Percentiles rank a stretch among this genome's conserved stretches.
Evolutionary conservation across 30 jellyfish, hydroid and myxozoan species (phyloP).

Genomic region (Nemopilema nomurai): DNA sequence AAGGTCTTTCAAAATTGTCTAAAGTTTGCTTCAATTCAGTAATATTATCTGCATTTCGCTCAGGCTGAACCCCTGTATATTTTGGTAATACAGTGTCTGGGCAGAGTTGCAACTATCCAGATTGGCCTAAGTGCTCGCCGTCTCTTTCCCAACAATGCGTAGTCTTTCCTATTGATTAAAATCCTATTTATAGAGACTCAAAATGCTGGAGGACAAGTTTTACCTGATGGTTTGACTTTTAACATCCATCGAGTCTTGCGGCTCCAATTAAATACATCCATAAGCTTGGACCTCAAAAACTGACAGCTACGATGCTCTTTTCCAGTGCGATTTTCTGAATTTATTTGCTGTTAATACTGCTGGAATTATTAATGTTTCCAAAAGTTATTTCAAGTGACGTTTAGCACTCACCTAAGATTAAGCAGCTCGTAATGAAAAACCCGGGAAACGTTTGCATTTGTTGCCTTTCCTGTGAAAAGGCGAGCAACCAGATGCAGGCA

Average conservation of each 20-base stretch:
- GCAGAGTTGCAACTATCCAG: no score
- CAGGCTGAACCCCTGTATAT: no score
- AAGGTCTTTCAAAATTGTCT: no score
- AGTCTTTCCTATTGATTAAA: background rate
- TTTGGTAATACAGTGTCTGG: no score
- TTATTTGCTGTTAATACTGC: constrained; percentile 11
- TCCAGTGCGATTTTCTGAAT: background rate
- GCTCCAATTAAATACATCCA: background rate
- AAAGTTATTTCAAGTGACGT: background rate
- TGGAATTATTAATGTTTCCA: background rate
- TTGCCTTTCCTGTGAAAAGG: background rate
- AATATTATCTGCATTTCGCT: background rate
- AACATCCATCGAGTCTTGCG: background rate
- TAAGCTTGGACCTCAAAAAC: background rate
- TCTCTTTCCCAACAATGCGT: background rate
- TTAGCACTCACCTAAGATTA: background rate
- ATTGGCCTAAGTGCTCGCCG: background rate
- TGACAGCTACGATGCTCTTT: background rate
- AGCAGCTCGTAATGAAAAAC: background rate
- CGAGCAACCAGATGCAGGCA: background rate
- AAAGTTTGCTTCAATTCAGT: background rate
- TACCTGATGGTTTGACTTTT: background rate
- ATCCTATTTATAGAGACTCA: background rate
- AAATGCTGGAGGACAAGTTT: background rate
- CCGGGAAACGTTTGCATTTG: background rate